Conservation (phyloP, 2,888 invertebrate genomes). For the Noctua janthina region DNA sequence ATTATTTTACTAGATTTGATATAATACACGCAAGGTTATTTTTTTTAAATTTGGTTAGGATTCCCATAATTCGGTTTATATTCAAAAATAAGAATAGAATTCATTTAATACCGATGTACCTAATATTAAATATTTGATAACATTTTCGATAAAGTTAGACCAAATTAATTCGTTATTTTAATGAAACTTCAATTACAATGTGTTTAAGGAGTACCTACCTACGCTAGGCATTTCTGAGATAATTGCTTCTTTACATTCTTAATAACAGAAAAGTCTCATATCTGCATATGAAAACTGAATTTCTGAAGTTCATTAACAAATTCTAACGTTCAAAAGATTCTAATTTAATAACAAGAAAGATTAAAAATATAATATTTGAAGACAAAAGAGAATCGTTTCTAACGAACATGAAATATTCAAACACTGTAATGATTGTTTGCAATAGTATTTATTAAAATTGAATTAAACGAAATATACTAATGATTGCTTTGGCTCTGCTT, state of each 20-base stretch:
- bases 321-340: slow-evolving; percentile 14
- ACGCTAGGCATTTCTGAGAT: not conserved
- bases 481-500: slow-evolving; percentile 42
- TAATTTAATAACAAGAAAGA: slow-evolving; percentile 26
- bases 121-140: not conserved
- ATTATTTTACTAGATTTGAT: not conserved
- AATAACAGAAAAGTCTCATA: slow-evolving; percentile 15
- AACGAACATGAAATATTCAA: slow-evolving; percentile 52
- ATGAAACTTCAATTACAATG: slow-evolving; percentile 6
- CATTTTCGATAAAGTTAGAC: not conserved
- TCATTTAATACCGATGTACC: not conserved
- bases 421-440: slow-evolving; percentile 47
- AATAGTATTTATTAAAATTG: slow-evolving; percentile 28
- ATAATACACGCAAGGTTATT: not conserved
- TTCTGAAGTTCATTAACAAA: slow-evolving; percentile 32
- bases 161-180: slow-evolving; percentile 2
- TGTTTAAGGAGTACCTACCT: slow-evolving; percentile 7
- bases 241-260: slow-evolving; percentile 33
- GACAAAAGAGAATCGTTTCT: slow-evolving; percentile 40
- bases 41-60: not conserved
- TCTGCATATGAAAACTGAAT: slow-evolving; percentile 29
- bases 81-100: not conserved
- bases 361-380: slow-evolving; percentile 41
- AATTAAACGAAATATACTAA: slow-evolving; percentile 35
- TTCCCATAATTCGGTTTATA: not conserved